Conservation (phyloP, 2,797 vertebrate genomes). For the Gobio occitaniae region DNA sequence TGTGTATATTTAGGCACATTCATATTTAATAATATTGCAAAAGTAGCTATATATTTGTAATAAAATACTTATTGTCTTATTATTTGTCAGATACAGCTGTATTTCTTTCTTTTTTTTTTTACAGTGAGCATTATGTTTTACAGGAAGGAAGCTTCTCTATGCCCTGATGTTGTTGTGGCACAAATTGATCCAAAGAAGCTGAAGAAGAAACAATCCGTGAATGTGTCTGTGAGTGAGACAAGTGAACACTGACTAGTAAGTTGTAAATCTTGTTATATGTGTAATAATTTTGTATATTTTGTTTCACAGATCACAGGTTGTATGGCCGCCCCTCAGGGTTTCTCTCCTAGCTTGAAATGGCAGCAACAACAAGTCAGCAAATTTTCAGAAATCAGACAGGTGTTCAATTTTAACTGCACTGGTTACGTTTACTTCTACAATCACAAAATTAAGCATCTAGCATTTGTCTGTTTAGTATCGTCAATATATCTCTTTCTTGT, state of each 20-base stretch:
- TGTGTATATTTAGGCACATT: neutral
- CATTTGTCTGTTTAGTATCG: neutral
- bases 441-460: neutral
- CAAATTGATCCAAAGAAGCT: slow-evolving; percentile 96
- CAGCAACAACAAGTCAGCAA: slow-evolving; percentile 91
- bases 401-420: slow-evolving; percentile 60
- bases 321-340: slow-evolving; percentile 90
- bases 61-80: neutral
- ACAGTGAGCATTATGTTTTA: neutral
- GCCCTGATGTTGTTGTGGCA: slow-evolving; percentile 95
- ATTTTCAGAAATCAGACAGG: slow-evolving; percentile 93
- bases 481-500: neutral
- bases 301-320: slow-evolving; percentile 85
- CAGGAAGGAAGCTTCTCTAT: slow-evolving; percentile 92
- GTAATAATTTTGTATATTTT: neutral
- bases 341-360: slow-evolving; percentile 90
- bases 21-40: neutral
- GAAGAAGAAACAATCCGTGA: slow-evolving; percentile 90
- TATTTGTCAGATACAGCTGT: neutral
- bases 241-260: too few species aligned
- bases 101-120: neutral
- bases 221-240: slow-evolving; percentile 85
- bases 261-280: neutral
- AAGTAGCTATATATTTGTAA: neutral
- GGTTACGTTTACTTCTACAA: neutral